Conservation (phyloP, 2,113 vertebrate species). For the Heterocephalus glaber region DNA sequence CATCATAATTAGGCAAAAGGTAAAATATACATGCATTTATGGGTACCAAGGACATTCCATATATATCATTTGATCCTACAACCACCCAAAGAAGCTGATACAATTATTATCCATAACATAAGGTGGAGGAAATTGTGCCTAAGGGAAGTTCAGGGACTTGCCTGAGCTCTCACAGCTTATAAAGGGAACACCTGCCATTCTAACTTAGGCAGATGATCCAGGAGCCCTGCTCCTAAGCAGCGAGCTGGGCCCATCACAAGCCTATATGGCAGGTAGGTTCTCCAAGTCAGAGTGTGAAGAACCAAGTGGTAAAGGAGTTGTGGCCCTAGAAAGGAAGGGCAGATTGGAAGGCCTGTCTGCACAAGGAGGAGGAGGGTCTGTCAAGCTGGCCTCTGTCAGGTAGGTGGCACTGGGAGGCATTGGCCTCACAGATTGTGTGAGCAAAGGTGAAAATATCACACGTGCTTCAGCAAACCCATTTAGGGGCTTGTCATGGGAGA, state of each 20-base stretch:
- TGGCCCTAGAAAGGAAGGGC: neutral
- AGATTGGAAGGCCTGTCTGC: neutral
- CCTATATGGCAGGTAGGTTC: neutral
- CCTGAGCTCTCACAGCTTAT: neutral
- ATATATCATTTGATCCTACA: neutral
- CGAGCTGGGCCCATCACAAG: neutral
- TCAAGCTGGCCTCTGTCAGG: neutral
- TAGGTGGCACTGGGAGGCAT: neutral
- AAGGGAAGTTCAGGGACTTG: neutral
- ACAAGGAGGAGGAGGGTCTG: neutral
- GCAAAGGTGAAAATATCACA: neutral
- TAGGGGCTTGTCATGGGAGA: neutral
- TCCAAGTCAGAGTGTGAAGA: neutral
- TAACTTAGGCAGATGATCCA: neutral
- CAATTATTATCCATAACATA: neutral
- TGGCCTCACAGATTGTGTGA: neutral
- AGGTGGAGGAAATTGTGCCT: neutral
- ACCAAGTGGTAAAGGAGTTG: neutral
- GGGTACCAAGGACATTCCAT: neutral
- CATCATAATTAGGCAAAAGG: neutral
- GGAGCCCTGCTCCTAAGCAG: neutral
- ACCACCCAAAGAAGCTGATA: neutral
- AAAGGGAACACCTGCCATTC: neutral
- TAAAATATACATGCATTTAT: neutral
- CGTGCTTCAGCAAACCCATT: neutral